Evolutionary conservation across 2,888 invertebrate genomes (phyloP), one percentile per base, ranked within the genome.

Genomic region (Pristionchus arcanus): DNA sequence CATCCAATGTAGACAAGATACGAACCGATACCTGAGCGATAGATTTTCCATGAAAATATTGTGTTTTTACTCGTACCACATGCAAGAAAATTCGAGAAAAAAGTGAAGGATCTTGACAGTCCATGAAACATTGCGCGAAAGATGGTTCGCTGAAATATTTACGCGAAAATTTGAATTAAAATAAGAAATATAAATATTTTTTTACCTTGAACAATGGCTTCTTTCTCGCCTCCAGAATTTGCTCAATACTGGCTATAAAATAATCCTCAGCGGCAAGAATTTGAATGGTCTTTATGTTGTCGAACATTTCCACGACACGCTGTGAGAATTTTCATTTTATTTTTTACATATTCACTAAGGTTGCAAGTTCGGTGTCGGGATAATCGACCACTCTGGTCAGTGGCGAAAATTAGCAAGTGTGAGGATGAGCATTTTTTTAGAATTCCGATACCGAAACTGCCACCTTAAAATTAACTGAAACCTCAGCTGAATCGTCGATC

Each of bases 61-160:
- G n/a, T 7, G 9, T 49, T 49, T 49, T 49, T 49, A 13, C 3
- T 9, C 25, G 2, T 87, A 68, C 74, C 25, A 15, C 25, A 28
- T 21, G 88, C 88, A 0, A 59, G 16, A 16, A 25, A 74, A 31
- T 55, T 53, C 9, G 77, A 31, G 25, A 77, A 74, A 55, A 34
- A 88, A 21, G 13, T 53, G 59, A 74, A 74, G 13, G 87, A 71
- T 3, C n/a, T 4, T 2, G 87, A 71, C 15, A 87, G 34, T 4
- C 49, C 87, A 49, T 87, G 87, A 19, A 87, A n/a, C 21, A 87
- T 37, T 1, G 55, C 53, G 53, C 87, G 87, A 53, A 28, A 87
- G 31, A 71, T 34, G 3, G 87, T 49, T 28, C 49, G 1, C 68
- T 87, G 74, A 42, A 87, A 0, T 49, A 49, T 9, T 49, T 9